These are phyloP conservation scores for Astreopora myriophthalma DNA, from an alignment of 64 coral and sea anemone species.

Conservation along the genomic window DNA sequence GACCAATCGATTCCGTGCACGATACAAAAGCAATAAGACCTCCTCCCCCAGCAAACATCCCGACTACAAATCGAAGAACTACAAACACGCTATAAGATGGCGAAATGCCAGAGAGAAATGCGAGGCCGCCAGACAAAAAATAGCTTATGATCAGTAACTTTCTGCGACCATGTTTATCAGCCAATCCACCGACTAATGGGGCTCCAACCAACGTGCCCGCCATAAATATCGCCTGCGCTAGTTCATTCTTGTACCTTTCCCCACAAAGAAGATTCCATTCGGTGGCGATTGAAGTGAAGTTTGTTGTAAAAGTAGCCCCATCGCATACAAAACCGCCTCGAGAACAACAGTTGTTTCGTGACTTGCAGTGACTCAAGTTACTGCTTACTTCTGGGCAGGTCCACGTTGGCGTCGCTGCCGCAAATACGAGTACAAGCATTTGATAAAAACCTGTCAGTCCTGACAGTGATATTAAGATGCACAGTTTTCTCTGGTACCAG, in stretches of 20 bases:
- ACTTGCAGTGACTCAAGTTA: slow-evolving; percentile 42
- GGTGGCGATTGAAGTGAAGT: slow-evolving; percentile 74
- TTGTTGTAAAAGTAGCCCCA: slow-evolving; percentile 55
- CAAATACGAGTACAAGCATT: slow-evolving; percentile 65
- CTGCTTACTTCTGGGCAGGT: slow-evolving; percentile 47
- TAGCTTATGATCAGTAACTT: slow-evolving; percentile 55
- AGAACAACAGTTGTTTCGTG: slow-evolving; percentile 50
- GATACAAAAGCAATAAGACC: slow-evolving; percentile 79
- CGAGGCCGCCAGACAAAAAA: slow-evolving; percentile 52
- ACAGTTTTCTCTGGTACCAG: slow-evolving; percentile 72
- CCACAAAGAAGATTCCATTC: slow-evolving; percentile 93
- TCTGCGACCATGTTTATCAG: slow-evolving; percentile 88
- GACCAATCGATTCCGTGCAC: slow-evolving; percentile 89
- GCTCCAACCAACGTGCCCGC: slow-evolving; percentile 76
- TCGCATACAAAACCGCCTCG: slow-evolving; percentile 52
- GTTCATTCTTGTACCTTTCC: slow-evolving; percentile 84
- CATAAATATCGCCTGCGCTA: slow-evolving; percentile 83
- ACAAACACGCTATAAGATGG: slow-evolving; percentile 73
- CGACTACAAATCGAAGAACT: slow-evolving; percentile 71
- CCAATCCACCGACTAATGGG: slow-evolving; percentile 36
- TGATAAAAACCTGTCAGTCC: slow-evolving; percentile 70
- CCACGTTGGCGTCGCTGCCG: slow-evolving; percentile 72
- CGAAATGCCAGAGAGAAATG: slow-evolving; percentile 73
- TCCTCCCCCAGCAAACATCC: slow-evolving; percentile 77
- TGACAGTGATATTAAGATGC: slow-evolving; percentile 57